Evolutionary conservation across 92 coral and sea anemone species (phyloP).

Genomic region (Siderastrea radians): DNA sequence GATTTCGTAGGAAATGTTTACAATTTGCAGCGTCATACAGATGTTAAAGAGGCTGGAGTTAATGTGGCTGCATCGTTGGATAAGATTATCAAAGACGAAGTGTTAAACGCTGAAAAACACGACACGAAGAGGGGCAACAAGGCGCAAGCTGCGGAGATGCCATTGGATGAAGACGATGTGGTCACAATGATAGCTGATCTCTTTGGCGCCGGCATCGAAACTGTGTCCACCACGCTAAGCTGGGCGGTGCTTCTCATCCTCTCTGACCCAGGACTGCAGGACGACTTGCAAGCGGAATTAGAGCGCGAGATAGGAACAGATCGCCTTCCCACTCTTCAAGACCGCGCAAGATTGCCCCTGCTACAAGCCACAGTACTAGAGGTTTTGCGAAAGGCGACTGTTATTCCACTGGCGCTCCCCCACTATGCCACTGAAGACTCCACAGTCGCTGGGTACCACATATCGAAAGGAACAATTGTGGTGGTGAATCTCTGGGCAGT

Average conservation of each 20-base stretch:
- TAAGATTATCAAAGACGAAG: conserved; percentile 43
- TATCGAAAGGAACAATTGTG: conserved; percentile 88
- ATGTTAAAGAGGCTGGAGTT: conserved; percentile 18
- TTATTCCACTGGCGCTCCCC: conserved; percentile 85
- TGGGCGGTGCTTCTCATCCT: conserved; percentile 89
- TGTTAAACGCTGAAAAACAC: not conserved
- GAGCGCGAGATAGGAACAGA: conserved; percentile 74
- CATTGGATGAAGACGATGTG: conserved; percentile 62
- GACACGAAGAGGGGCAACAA: not conserved
- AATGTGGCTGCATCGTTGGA: conserved; percentile 64
- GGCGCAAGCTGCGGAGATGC: conserved; percentile 19
- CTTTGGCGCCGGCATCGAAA: conserved; percentile 87
- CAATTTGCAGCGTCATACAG: conserved; percentile 39
- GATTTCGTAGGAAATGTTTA: conserved; percentile 65
- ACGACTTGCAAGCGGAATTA: conserved; percentile 82
- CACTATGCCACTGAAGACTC: conserved; percentile 90
- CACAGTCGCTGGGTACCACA: conserved; percentile 80
- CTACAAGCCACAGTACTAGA: conserved; percentile 94
- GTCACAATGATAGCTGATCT: conserved; percentile 76
- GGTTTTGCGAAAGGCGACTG: conserved; percentile 77
- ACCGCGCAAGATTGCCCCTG: conserved; percentile 85
- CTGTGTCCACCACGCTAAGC: conserved; percentile 73
- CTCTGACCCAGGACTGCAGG: conserved; percentile 72
- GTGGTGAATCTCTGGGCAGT: conserved; percentile 93
- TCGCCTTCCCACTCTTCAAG: conserved; percentile 72